A percentile compares a stretch with the other conserved stretches of the same genome.
Conservation (phyloP, 2,113 vertebrate genomes). For the Rynchops niger region DNA sequence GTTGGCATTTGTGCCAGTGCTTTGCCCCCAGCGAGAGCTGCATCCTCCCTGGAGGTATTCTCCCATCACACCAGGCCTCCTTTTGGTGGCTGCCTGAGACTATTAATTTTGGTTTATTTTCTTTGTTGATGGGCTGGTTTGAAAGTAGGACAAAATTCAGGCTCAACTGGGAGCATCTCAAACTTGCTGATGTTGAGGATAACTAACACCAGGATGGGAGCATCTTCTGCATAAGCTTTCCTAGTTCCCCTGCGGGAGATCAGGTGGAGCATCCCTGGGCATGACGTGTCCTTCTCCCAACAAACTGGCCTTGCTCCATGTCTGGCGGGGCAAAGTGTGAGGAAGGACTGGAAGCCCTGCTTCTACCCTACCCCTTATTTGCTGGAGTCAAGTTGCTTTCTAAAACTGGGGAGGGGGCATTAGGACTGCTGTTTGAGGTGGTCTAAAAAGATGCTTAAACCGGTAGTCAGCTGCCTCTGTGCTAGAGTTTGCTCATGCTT, state of each 20-base stretch:
- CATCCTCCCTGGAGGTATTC: not conserved
- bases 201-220: not conserved
- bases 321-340: not conserved
- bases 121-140: not conserved
- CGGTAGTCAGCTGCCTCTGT: accelerated
- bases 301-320: not conserved
- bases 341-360: not conserved
- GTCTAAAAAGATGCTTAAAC: not conserved
- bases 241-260: not conserved
- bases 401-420: not conserved
- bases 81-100: not conserved
- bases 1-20: not conserved
- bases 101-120: not conserved
- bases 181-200: not conserved
- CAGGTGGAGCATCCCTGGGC: not conserved
- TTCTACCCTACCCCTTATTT: not conserved
- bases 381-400: not conserved
- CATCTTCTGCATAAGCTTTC: not conserved
- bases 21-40: not conserved
- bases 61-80: not conserved
- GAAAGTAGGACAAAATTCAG: not conserved
- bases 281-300: not conserved
- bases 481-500: accelerated
- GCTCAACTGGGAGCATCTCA: not conserved
- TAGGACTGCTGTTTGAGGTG: not conserved